Evolutionary conservation across 2,888 invertebrate species (phyloP), one percentile per base, ranked within the genome.

Genomic region (Machimus atricapillus): DNA sequence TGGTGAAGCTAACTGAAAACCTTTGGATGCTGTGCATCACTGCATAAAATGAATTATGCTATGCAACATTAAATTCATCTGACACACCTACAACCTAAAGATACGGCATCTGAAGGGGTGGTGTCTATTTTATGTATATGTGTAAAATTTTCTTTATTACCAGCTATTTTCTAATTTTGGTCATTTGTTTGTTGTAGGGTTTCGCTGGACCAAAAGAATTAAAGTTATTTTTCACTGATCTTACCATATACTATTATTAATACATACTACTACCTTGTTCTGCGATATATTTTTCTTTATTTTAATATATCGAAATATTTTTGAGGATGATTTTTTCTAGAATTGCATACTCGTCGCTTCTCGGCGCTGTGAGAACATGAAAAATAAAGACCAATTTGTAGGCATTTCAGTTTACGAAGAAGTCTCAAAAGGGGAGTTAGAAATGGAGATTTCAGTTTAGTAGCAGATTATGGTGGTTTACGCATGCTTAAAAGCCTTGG

Each of bases 41-140:
- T 77, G 77, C 77, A 43, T 77, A 37, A 77, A 77, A 37, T 77
- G 77, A 34, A 77, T 77, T 77, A 40, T 19, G 77, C 77, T 43
- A 77, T 77, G 77, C 77, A 77, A 77, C 77, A 77, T 77, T 77
- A 77, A 77, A 77, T 77, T 77, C 77, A 77, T 43, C 77, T 77
- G 77, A 43, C 77, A 43, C 77, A 37, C 40, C 9, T 34, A 34
- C 34, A 34, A 34, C 7, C 34, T 34, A 34, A 34, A 34, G 34
- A 34, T 34, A 2, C 34, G 34, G 2, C 34, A 3, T 2, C 34
- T 34, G 34, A 34, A 34, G 34, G 31, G 31, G 31, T 34, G 5
- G 0, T 27, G 4, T 34, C 7, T 34, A 34, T 7, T 7, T 0
- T 34, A 34, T 7, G 34, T 34, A 6, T 34, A 7, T 77, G 77